These are phyloP conservation scores for Eurytoma californica DNA, from an alignment of 2,888 invertebrate genomes.

Conservation along the genomic window DNA sequence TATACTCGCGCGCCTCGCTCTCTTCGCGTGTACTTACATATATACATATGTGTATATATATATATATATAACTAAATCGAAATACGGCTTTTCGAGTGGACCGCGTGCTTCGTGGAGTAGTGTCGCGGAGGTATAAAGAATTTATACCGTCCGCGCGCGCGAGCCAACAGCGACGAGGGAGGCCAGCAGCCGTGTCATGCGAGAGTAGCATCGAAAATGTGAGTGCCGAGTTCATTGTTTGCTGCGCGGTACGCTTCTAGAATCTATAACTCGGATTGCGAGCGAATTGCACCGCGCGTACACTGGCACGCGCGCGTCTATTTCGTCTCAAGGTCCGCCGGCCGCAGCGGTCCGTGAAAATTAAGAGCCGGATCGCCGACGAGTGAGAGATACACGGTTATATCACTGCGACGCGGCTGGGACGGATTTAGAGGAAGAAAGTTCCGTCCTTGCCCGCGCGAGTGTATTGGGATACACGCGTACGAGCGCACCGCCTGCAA, in stretches of 20 bases:
- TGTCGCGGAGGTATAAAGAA: too few relatives aligned
- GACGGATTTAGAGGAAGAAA: background rate
- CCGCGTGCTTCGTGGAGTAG: too few relatives aligned
- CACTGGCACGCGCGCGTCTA: background rate
- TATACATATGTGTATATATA: too few relatives aligned
- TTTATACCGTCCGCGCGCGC: background rate
- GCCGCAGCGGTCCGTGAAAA: background rate
- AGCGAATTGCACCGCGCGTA: too few relatives aligned
- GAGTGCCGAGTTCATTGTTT: constrained; percentile 59
- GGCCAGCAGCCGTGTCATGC: constrained; percentile 67
- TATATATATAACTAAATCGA: too few relatives aligned
- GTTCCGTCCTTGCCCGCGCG: background rate
- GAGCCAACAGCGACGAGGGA: background rate
- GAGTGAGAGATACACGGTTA: background rate
- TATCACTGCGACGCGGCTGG: background rate
- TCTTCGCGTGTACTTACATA: too few relatives aligned
- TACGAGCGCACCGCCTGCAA: too few relatives aligned
- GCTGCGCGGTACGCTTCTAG: constrained; percentile 22
- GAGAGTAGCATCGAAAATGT: constrained; percentile 67
- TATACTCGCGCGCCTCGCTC: background rate
- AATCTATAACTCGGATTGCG: background rate
- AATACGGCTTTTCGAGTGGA: too few relatives aligned
- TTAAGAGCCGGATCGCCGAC: background rate
- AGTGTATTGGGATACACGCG: too few relatives aligned
- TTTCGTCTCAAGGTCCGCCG: background rate